A percentile compares a stretch with the other conserved stretches of the same genome.
phyloP scores from a whole-genome alignment of 2,888 invertebrate species.

The Drepana falcataria region DNA sequence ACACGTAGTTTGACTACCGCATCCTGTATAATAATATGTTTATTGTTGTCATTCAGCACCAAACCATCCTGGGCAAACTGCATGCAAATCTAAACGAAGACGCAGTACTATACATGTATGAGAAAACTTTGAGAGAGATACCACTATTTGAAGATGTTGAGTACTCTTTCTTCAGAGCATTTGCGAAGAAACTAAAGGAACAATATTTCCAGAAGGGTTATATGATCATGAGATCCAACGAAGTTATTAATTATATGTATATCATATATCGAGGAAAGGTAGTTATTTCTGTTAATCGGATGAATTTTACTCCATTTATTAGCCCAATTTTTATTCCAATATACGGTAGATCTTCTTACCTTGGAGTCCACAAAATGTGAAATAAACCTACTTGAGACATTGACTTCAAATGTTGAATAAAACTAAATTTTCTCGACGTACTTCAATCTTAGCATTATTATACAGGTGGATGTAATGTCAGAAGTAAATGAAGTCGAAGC shows the following conservation, averaged over 20 bases:
- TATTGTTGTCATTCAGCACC: constrained; percentile 42
- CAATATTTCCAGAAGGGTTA: constrained; percentile 68
- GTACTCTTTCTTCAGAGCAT: constrained; percentile 72
- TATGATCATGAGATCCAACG: constrained; percentile 62
- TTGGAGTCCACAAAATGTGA: background rate
- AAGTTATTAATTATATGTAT: constrained; percentile 62
- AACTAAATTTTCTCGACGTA: no score
- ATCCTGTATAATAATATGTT: no score
- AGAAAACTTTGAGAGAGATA: constrained; percentile 71
- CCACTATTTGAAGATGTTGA: constrained; percentile 75
- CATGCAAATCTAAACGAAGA: constrained; percentile 77
- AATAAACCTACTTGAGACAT: no score
- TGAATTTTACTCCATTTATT: no score
- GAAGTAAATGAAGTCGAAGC: constrained; percentile 65
- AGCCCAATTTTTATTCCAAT: no score
- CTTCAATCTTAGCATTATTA: background rate
- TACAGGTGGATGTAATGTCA: constrained; percentile 62
- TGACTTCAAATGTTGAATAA: no score
- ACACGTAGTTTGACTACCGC: no score
- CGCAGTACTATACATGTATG: constrained; percentile 73
- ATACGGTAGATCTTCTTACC: constrained; percentile 5
- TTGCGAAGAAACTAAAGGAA: constrained; percentile 69
- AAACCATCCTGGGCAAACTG: constrained; percentile 66
- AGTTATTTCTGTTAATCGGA: background rate
- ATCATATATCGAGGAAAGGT: constrained; percentile 74